phyloP scores from a whole-genome alignment of 1,140 invertebrate species.

The Andricus grossulariae region DNA sequence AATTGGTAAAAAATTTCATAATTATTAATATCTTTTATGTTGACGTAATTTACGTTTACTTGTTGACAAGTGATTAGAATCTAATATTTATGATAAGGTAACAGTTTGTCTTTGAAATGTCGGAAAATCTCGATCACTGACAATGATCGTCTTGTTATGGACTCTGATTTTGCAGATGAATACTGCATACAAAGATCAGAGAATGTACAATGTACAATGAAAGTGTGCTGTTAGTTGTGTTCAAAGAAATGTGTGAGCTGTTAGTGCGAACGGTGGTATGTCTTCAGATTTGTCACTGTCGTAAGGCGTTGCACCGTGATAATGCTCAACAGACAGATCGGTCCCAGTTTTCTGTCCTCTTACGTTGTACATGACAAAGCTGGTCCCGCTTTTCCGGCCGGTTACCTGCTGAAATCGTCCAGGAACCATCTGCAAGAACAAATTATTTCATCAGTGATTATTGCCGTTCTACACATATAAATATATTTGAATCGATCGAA shows the following conservation, averaged over 20 bases:
- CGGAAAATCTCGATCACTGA: slow-evolving; percentile 15
- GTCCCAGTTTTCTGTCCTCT: slow-evolving; percentile 35
- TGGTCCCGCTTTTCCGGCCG: slow-evolving; percentile 32
- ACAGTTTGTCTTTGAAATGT: no score
- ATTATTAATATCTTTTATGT: no score
- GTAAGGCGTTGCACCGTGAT: slow-evolving; percentile 36
- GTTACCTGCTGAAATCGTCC: background rate
- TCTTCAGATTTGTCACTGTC: slow-evolving; percentile 56
- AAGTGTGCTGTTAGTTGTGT: background rate
- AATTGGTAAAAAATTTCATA: no score
- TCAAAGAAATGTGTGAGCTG: background rate
- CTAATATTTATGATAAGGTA: no score
- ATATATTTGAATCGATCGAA: no score
- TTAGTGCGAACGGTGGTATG: slow-evolving; percentile 34
- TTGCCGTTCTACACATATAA: no score
- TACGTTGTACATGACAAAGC: slow-evolving; percentile 28
- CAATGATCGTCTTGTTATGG: slow-evolving; percentile 24
- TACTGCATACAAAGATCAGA: slow-evolving; percentile 8
- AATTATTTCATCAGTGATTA: no score
- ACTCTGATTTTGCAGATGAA: slow-evolving; percentile 30
- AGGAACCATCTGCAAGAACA: no score
- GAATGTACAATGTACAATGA: background rate
- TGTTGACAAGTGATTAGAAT: no score
- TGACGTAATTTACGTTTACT: no score
- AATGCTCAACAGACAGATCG: slow-evolving; percentile 50